phyloP scores from a whole-genome alignment of 1,140 invertebrate genomes.

The Pseudomyrmex flavicornis region DNA sequence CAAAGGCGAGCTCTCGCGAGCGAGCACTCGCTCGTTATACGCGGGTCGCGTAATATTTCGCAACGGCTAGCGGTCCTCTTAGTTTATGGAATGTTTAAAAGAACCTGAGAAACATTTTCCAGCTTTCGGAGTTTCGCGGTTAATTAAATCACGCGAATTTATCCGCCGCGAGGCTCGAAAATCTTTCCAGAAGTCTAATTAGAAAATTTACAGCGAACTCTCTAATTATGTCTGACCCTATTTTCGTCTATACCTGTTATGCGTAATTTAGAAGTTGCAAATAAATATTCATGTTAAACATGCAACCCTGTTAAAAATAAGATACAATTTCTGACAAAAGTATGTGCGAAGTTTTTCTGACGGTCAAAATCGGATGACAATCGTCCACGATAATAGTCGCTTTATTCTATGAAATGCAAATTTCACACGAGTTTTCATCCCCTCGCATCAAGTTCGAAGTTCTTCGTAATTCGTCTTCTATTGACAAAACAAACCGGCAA shows the following conservation, averaged over 20 bases:
- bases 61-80: constrained; percentile 36
- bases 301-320: neutral
- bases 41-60: constrained; percentile 55
- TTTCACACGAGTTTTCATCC: neutral
- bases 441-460: neutral
- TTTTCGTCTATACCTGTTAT: neutral
- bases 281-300: neutral
- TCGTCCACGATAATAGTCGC: neutral
- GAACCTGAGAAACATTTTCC: constrained; percentile 55
- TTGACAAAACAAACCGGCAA: constrained; percentile 27
- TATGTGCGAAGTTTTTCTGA: neutral
- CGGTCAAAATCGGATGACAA: neutral
- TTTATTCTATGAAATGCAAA: constrained; percentile 1
- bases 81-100: constrained; percentile 63
- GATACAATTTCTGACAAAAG: neutral
- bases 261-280: neutral
- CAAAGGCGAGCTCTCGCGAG: constrained; percentile 24
- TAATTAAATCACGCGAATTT: constrained; percentile 59
- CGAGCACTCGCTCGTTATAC: constrained; percentile 46
- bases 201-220: constrained; percentile 3
- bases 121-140: constrained; percentile 47
- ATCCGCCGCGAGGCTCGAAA: constrained; percentile 30
- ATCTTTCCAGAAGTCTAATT: constrained; percentile 48
- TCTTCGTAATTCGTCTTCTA: constrained; percentile 25
- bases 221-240: constrained; percentile 2